These are phyloP conservation scores for Akabosia matsudoensis DNA, from an alignment of 1,140 invertebrate genomes.

Conservation along the genomic window DNA sequence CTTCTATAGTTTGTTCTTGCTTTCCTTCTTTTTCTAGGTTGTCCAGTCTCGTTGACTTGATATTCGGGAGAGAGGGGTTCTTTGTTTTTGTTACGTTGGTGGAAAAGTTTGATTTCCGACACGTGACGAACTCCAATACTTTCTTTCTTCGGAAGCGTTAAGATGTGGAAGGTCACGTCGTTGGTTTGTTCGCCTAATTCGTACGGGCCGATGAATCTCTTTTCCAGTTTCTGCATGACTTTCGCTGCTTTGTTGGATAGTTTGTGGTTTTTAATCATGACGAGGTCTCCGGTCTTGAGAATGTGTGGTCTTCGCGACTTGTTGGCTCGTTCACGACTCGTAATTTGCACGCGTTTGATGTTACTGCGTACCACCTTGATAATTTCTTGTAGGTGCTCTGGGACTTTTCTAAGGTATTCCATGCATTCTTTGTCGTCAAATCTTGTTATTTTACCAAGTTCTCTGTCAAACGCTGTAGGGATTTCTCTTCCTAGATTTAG, in stretches of 20 bases:
- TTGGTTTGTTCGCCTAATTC: not conserved
- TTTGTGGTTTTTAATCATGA: not conserved
- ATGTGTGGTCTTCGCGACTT: not conserved
- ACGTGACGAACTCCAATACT: not conserved
- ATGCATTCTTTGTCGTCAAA: not conserved
- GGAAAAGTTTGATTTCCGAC: not conserved
- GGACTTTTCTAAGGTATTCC: not conserved
- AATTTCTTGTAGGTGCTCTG: not conserved
- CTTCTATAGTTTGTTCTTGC: not conserved
- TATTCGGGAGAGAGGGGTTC: not conserved
- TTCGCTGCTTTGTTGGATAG: not conserved
- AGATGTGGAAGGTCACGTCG: not conserved
- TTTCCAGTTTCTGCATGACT: not conserved
- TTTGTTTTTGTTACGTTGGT: not conserved
- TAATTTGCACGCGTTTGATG: not conserved
- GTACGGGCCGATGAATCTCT: not conserved
- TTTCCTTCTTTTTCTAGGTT: not conserved
- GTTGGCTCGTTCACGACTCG: not conserved
- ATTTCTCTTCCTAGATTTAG: constrained; percentile 51
- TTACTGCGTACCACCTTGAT: not conserved
- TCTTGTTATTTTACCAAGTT: not conserved
- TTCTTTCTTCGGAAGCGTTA: not conserved
- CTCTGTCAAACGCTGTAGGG: constrained; percentile 25
- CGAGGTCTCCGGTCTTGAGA: not conserved
- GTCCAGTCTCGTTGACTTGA: not conserved